A percentile compares a stretch with the other conserved stretches of the same genome.
These are phyloP conservation scores for Euphysa ruthae DNA, from an alignment of 30 jellyfish, hydroid and myxozoan species.

Conservation along the genomic window DNA sequence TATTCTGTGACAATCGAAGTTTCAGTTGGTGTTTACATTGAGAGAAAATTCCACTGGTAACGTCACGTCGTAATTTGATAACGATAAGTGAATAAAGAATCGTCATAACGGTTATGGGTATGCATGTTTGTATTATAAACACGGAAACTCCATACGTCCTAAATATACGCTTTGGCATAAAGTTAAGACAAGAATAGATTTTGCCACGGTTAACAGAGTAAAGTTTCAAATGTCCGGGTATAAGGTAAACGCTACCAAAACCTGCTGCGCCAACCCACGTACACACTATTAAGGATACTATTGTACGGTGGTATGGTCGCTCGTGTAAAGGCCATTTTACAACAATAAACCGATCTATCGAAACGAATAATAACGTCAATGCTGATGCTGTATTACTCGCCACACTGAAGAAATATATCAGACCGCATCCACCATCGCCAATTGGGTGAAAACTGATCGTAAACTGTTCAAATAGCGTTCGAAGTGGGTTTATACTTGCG, in stretches of 20 bases:
- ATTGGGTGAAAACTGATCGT: slow-evolving; percentile 26
- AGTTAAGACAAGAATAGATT: neutral
- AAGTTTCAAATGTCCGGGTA: slow-evolving; percentile 6
- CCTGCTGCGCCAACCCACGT: slow-evolving; percentile 55
- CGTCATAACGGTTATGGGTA: slow-evolving; percentile 55
- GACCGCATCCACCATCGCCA: slow-evolving; percentile 52
- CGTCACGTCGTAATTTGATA: slow-evolving; percentile 15
- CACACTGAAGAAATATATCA: slow-evolving; percentile 46
- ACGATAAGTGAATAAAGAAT: slow-evolving; percentile 46
- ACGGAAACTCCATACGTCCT: neutral
- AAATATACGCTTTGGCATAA: neutral
- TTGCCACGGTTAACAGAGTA: neutral
- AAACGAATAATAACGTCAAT: slow-evolving; percentile 58
- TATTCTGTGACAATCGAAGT: slow-evolving; percentile 43
- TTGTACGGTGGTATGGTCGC: slow-evolving; percentile 22
- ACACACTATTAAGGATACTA: neutral
- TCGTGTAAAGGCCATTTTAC: slow-evolving; percentile 72
- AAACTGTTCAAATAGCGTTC: slow-evolving; percentile 29
- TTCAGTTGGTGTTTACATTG: slow-evolving; percentile 5
- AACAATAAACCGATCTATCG: slow-evolving; percentile 72
- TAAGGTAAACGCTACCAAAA: slow-evolving; percentile 30
- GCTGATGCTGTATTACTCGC: slow-evolving; percentile 77
- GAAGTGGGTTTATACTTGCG: slow-evolving; percentile 47
- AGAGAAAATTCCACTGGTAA: neutral
- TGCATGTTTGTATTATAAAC: slow-evolving; percentile 36